Percentiles rank a stretch among this genome's conserved stretches.
phyloP scores from a whole-genome alignment of 2,113 vertebrate species.

The Myxocyprinus asiaticus region DNA sequence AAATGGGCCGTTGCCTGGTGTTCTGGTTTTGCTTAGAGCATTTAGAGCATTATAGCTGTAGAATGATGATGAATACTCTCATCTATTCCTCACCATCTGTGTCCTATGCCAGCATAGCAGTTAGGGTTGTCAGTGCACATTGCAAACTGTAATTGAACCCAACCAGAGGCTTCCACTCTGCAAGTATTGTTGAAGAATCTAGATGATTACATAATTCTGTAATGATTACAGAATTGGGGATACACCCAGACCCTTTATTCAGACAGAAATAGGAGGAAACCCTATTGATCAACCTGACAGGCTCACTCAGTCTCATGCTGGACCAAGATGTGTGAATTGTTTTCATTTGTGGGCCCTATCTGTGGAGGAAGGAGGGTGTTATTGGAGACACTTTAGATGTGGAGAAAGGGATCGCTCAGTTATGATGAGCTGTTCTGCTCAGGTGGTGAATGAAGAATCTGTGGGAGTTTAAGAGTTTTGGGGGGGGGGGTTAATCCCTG shows the following conservation, averaged over 20 bases:
- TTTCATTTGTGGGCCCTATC: conserved; percentile 33
- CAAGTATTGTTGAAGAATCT: conserved; percentile 8
- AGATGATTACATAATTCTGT: too few relatives aligned
- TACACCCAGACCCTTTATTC: too few relatives aligned
- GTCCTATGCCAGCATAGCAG: conserved; percentile 49
- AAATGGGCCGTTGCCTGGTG: conserved; percentile 12
- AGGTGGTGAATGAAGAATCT: conserved; percentile 18
- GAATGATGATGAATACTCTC: conserved; percentile 54
- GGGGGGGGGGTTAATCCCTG: conserved; percentile 21
- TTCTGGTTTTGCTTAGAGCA: conserved; percentile 18
- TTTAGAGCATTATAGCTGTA: conserved; percentile 31
- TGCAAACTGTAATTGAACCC: conserved; percentile 66
- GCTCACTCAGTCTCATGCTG: background rate
- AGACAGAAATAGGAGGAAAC: background rate
- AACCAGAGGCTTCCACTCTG: conserved; percentile 61
- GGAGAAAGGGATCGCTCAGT: background rate
- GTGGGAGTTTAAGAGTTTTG: conserved; percentile 39
- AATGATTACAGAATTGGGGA: too few relatives aligned
- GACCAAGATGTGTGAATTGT: conserved; percentile 25
- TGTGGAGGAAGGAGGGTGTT: background rate
- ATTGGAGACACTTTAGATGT: background rate
- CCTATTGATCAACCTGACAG: conserved; percentile 24
- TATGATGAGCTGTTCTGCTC: conserved; percentile 13
- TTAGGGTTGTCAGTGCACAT: conserved; percentile 56
- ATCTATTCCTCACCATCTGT: conserved; percentile 57